These are phyloP conservation scores for Antrozous pallidus DNA, from an alignment of 2,797 vertebrate species.

Conservation along the genomic window DNA sequence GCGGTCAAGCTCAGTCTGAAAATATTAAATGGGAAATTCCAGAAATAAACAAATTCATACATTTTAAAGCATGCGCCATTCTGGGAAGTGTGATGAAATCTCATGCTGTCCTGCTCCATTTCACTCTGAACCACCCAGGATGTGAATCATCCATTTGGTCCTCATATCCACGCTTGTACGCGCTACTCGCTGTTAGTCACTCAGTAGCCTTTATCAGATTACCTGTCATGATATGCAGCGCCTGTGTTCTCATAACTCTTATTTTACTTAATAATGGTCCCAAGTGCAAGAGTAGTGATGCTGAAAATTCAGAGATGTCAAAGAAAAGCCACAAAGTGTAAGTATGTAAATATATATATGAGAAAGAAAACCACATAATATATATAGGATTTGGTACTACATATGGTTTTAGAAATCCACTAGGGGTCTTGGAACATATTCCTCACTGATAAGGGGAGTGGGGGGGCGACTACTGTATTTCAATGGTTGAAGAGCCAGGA, in stretches of 20 bases:
- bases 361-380: neutral
- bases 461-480: neutral
- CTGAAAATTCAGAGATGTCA: neutral
- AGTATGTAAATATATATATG: neutral
- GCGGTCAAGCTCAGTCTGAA: neutral
- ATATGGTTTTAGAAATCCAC: neutral
- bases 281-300: neutral
- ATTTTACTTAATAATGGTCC: neutral
- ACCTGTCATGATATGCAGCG: neutral
- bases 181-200: neutral
- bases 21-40: neutral
- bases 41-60: neutral
- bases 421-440: neutral
- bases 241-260: neutral
- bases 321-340: neutral
- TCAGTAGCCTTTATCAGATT: neutral
- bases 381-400: neutral
- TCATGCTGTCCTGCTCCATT: neutral
- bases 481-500: neutral
- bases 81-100: neutral
- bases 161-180: neutral
- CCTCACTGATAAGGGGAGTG: neutral
- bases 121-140: neutral
- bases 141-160: neutral
- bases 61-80: neutral